Percentiles rank a stretch among this genome's conserved stretches.
These are phyloP conservation scores for Drosophila diplacantha DNA, from an alignment of 2,888 invertebrate species.

Conservation along the genomic window DNA sequence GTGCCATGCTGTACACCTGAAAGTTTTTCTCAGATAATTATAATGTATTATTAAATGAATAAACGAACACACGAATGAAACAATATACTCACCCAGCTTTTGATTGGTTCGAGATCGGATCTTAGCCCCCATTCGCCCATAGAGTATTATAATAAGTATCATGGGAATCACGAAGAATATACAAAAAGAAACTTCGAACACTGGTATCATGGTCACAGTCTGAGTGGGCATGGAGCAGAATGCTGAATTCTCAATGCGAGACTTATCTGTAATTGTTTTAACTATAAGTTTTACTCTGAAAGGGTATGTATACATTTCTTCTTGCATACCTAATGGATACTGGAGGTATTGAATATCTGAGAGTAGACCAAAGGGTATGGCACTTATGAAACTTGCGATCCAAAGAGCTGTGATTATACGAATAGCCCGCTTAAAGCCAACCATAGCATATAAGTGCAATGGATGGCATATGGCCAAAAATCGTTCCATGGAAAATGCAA, in stretches of 20 bases:
- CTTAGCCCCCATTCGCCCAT: slow-evolving; percentile 86
- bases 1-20: slow-evolving; percentile 80
- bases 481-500: slow-evolving; percentile 93
- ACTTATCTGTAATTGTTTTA: slow-evolving; percentile 75
- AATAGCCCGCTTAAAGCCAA: slow-evolving; percentile 88
- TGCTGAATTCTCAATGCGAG: slow-evolving; percentile 84
- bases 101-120: slow-evolving; percentile 81
- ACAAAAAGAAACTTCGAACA: slow-evolving; percentile 88
- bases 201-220: slow-evolving; percentile 81
- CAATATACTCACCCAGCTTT: slow-evolving; percentile 75
- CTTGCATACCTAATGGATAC: slow-evolving; percentile 82
- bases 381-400: slow-evolving; percentile 85
- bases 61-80: too few relatives aligned
- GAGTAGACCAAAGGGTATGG: slow-evolving; percentile 86
- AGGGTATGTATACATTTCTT: background rate
- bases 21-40: background rate
- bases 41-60: too few relatives aligned
- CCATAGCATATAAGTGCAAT: slow-evolving; percentile 88
- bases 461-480: slow-evolving; percentile 95
- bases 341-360: slow-evolving; percentile 86
- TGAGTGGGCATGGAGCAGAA: slow-evolving; percentile 85
- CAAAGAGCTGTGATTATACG: slow-evolving; percentile 88
- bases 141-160: slow-evolving; percentile 86
- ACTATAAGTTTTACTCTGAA: background rate
- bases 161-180: slow-evolving; percentile 88